phyloP scores from a whole-genome alignment of 1,140 invertebrate species.

The Ceratoteleas bidentatus region DNA sequence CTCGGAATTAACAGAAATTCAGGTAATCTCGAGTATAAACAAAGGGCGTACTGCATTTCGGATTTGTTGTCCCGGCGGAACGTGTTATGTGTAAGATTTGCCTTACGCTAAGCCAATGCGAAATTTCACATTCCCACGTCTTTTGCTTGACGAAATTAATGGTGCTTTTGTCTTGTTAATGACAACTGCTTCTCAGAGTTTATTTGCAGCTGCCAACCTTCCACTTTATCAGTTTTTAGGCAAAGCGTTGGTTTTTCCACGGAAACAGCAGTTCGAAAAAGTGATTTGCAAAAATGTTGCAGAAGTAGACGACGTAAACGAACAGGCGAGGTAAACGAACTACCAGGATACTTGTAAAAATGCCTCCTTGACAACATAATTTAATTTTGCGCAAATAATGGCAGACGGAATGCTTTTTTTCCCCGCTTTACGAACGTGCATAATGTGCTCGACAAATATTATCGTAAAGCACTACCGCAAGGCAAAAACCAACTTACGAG shows the following conservation, averaged over 20 bases:
- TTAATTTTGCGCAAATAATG: conserved; percentile 45
- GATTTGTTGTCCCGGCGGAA: conserved; percentile 27
- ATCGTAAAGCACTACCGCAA: conserved; percentile 48
- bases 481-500: conserved; percentile 52
- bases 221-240: no score
- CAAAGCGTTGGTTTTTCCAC: no score
- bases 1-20: conserved; percentile 23
- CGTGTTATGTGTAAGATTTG: conserved; percentile 17
- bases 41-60: conserved; percentile 14
- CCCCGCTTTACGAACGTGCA: conserved; percentile 39
- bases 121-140: conserved; percentile 21
- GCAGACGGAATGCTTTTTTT: conserved; percentile 24
- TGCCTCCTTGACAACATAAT: conserved; percentile 38
- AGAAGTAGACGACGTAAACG: background rate
- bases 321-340: no score
- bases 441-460: conserved; percentile 59
- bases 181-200: no score
- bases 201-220: no score
- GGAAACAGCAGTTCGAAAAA: no score
- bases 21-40: conserved; percentile 39
- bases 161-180: no score
- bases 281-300: background rate
- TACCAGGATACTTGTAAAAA: conserved; percentile 14
- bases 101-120: conserved; percentile 9
- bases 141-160: conserved; percentile 18